Base-by-base conservation (phyloP, 2,797 vertebrate species). In the Moxostoma hubbsi region DNA sequence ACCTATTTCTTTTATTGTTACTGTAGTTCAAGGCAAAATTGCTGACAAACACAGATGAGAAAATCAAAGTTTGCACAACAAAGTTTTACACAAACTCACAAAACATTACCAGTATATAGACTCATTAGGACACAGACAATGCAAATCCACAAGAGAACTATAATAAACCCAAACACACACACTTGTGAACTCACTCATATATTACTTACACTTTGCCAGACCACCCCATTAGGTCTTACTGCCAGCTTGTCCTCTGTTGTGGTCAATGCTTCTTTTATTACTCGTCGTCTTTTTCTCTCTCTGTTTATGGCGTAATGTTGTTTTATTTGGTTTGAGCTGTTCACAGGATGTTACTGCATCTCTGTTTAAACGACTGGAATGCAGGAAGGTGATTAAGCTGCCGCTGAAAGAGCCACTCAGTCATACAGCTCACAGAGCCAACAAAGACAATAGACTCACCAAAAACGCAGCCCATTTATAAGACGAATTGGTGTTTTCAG, bases 361-460 rank as follows among this genome's bases (percentile, higher is more conserved):
- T 89, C 87, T 36, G 36, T 36, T 36, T 36, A 36, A 36, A 36
- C 36, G 36, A 36, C 36, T 88, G 89, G 87, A 89, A 85, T 88
- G 88, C 87, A 90, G 86, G 89, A 89, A 91, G 90, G 89, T 84
- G 86, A 90, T 91, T 89, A 88, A 90, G 83, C 82, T 88, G 81
- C 68, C 79, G 86, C 84, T 89, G 87, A 90, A 90, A 87, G 87
- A 90, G 88, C 84, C 86, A 87, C 87, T 91, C 85, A 88, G 87
- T 89, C 89, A 36, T 36, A 84, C 54, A 77, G 36, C 69, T 71
- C 70, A 36, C 59, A 4, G 70, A 63, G 70, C 73, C 64, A 63
- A 62, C 76, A 80, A 79, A 81, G 62, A 68, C 64, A 82, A 79
- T 70, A 82, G 72, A 68, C 74, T 75, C 53, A 59, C 73, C 73